Evolutionary conservation across 2,888 invertebrate genomes (phyloP), one percentile per base, ranked within the genome.

Genomic region (Herminia tarsipennalis): DNA sequence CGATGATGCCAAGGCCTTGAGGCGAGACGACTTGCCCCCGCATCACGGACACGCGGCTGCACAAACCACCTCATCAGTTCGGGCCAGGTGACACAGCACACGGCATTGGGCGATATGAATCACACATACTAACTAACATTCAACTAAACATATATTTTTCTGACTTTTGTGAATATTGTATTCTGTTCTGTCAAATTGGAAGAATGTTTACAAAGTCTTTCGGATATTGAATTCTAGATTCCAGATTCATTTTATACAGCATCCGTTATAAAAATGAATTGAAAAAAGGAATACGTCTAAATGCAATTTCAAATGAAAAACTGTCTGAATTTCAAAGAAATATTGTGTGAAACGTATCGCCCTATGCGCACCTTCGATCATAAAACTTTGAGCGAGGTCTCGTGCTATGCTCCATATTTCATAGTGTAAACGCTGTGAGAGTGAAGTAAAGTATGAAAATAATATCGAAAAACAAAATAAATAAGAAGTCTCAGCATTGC

Each of bases 11-110:
- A 66, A 98, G 95, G 59, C 98, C 98, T 92, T 98, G 98, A 50
- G 96, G 95, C 54, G 98, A 96, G 67, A 98, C 95, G 78, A 99
- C 98, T 92, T 97, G 97, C 67, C 99, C 99, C 79, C 99, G 95
- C 94, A 99, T 98, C 85, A 99, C 99, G 78, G 99, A 98, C 76
- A 98, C 99, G 85, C 99, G 98, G 93, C 99, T 99, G 94, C 86
- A 92, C 93, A 92, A 76, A 88, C 69, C 84, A 80, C 57, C 75
- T 75, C 73, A 76, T 89, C 80, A 88, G 76, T 71, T 67, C 47
- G 56, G 55, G 75, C 57, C 76, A 60, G 57, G 64, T 55, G 54
- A 66, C 76, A 74, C 73, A 72, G 68, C 76, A 66, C 66, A 39
- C 46, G 51, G 53, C 70, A 64, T 71, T 66, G 60, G 68, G 63